Conservation (phyloP, 2,888 invertebrate species). For the Hyalella azteca region DNA sequence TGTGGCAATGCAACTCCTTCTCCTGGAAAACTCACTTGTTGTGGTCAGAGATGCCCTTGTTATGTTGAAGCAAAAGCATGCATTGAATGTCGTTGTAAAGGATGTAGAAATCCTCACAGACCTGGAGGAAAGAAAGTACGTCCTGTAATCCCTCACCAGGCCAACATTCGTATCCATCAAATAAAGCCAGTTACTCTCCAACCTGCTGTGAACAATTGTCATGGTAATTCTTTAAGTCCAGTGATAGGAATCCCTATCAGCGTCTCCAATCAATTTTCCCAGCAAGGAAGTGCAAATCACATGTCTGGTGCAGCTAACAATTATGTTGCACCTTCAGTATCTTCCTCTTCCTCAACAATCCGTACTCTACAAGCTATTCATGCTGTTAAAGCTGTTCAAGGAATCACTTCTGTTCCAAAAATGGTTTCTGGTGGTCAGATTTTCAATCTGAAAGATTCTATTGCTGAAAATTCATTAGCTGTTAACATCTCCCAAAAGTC, state of each 20-base stretch:
- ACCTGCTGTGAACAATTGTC: slow-evolving; percentile 5
- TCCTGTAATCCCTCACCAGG: slow-evolving; percentile 73
- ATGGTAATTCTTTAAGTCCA: neutral
- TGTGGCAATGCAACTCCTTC: slow-evolving; percentile 90
- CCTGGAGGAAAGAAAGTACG: slow-evolving; percentile 77
- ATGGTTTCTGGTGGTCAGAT: slow-evolving; percentile 47
- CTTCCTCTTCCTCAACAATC: slow-evolving; percentile 49
- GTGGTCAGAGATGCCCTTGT: slow-evolving; percentile 92
- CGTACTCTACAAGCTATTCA: slow-evolving; percentile 56
- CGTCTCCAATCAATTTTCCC: neutral
- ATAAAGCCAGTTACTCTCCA: slow-evolving; percentile 51
- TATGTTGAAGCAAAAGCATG: slow-evolving; percentile 90
- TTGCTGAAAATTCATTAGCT: slow-evolving; percentile 43
- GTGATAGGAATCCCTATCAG: slow-evolving; percentile 8
- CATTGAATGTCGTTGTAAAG: slow-evolving; percentile 87
- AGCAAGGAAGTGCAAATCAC: neutral
- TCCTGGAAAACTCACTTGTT: slow-evolving; percentile 89
- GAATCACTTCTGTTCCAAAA: slow-evolving; percentile 34
- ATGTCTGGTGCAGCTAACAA: neutral
- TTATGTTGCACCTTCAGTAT: slow-evolving; percentile 4
- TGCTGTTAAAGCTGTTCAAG: slow-evolving; percentile 57
- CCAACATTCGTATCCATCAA: slow-evolving; percentile 68
- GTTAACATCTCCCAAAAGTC: slow-evolving; percentile 45
- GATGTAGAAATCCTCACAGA: slow-evolving; percentile 89
- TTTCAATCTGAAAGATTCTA: slow-evolving; percentile 47